Evolutionary conservation across 2,113 vertebrate species (phyloP).

Genomic region (Zeus faber): DNA sequence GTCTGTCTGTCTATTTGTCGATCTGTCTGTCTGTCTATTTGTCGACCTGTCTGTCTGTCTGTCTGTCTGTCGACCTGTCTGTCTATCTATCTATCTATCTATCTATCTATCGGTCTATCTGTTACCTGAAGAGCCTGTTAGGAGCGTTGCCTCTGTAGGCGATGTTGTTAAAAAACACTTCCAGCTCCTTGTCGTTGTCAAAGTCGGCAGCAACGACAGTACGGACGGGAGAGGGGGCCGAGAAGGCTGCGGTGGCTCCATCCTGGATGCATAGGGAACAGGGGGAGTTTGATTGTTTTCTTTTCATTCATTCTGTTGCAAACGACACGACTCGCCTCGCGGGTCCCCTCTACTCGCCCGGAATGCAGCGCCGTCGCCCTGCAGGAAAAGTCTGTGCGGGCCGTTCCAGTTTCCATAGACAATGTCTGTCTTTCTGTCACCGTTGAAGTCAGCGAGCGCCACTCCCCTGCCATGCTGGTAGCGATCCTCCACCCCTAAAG

Average conservation of each 20-base stretch:
- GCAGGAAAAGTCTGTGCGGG: conserved; percentile 88
- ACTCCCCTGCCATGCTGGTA: conserved; percentile 87
- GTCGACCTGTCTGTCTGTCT: too few relatives aligned
- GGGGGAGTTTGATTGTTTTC: too few relatives aligned
- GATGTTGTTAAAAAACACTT: conserved; percentile 95
- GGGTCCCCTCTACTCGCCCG: conserved; percentile 69
- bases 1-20: too few relatives aligned
- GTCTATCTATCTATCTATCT: too few relatives aligned
- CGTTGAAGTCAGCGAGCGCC: conserved; percentile 89
- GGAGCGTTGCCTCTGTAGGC: conserved; percentile 83
- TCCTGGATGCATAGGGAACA: conserved; percentile 70
- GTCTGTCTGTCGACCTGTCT: too few relatives aligned
- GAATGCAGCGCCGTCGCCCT: conserved; percentile 80
- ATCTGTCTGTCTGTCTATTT: too few relatives aligned
- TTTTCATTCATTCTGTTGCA: too few relatives aligned
- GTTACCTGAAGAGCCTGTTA: conserved; percentile 88
- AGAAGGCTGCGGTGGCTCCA: conserved; percentile 83
- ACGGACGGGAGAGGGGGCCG: conserved; percentile 83
- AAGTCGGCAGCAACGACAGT: conserved; percentile 90
- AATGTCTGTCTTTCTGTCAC: conserved; percentile 87
- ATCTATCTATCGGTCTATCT: too few relatives aligned
- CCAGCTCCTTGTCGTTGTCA: conserved; percentile 90
- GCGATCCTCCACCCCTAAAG: conserved; percentile 82
- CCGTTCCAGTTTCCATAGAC: conserved; percentile 96
- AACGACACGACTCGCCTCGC: too few relatives aligned